These are phyloP conservation scores for Sciurus vulgaris DNA, from an alignment of 2,797 vertebrate genomes.

Conservation along the genomic window DNA sequence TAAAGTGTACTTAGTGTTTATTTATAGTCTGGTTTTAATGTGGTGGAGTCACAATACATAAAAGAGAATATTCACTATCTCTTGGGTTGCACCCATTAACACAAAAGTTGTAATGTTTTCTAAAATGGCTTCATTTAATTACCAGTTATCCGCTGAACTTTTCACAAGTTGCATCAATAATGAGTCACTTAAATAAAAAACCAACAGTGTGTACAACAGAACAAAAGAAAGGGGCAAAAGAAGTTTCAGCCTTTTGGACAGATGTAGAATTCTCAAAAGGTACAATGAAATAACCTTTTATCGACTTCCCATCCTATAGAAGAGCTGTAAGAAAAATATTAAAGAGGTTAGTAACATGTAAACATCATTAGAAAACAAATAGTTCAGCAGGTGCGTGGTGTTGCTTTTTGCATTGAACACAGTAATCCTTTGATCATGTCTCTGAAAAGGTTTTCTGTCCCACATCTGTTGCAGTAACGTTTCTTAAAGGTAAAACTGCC, in stretches of 20 bases:
- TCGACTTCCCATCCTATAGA: slow-evolving; percentile 68
- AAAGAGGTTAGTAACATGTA: slow-evolving; percentile 61
- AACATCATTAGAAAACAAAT: slow-evolving; percentile 74
- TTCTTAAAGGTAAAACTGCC: slow-evolving; percentile 63
- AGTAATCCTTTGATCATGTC: slow-evolving; percentile 71
- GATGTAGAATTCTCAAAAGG: slow-evolving; percentile 79
- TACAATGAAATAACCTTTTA: slow-evolving; percentile 81
- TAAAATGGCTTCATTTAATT: slow-evolving; percentile 82
- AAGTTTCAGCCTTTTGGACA: slow-evolving; percentile 71
- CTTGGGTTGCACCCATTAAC: slow-evolving; percentile 84
- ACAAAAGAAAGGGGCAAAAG: slow-evolving; percentile 74
- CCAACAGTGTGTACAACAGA: slow-evolving; percentile 59
- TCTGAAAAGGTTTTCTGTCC: slow-evolving; percentile 63
- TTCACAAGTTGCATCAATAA: slow-evolving; percentile 85
- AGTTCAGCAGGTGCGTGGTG: slow-evolving; percentile 87
- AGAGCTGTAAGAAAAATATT: slow-evolving; percentile 70
- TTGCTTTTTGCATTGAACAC: slow-evolving; percentile 70
- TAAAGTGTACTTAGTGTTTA: slow-evolving; percentile 75
- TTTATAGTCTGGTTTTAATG: slow-evolving; percentile 74
- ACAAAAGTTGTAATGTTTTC: slow-evolving; percentile 86
- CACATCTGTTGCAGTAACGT: slow-evolving; percentile 25
- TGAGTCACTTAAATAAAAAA: slow-evolving; percentile 73
- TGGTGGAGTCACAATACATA: slow-evolving; percentile 79
- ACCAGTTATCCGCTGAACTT: slow-evolving; percentile 72
- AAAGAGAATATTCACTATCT: slow-evolving; percentile 76